Percentiles rank a stretch among this genome's conserved stretches.
These are phyloP conservation scores for Formica exsecta DNA, from an alignment of 1,140 invertebrate species.

Conservation along the genomic window DNA sequence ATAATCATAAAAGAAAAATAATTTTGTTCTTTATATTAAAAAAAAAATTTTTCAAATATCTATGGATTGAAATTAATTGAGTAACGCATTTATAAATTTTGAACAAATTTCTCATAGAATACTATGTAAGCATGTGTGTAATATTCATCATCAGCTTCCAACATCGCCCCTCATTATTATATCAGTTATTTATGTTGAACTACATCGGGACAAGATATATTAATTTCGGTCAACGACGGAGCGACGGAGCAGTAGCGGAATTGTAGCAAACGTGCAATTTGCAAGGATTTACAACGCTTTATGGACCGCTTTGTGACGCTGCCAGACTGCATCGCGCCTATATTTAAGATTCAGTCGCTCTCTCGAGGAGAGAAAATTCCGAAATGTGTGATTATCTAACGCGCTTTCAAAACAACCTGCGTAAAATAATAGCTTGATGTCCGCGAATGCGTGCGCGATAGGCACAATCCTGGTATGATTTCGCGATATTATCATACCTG, in stretches of 20 bases:
- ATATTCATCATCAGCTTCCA: slow-evolving; percentile 10
- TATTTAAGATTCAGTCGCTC: slow-evolving; percentile 12
- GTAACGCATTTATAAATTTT: background rate
- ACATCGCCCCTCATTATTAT: background rate
- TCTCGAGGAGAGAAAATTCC: background rate
- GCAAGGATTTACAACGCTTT: slow-evolving; percentile 22
- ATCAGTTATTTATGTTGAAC: slow-evolving; percentile 19
- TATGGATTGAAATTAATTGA: background rate
- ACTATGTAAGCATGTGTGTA: background rate
- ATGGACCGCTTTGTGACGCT: background rate
- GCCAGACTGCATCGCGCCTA: slow-evolving; percentile 27
- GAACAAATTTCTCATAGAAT: background rate
- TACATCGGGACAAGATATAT: slow-evolving; percentile 7
- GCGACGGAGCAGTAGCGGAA: slow-evolving; percentile 13
- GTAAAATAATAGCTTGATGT: slow-evolving; percentile 29
- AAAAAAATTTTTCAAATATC: no score
- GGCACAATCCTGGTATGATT: slow-evolving; percentile 40
- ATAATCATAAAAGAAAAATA: background rate
- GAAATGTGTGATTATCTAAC: slow-evolving; percentile 26
- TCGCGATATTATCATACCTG: slow-evolving; percentile 63
- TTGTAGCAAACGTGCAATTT: slow-evolving; percentile 5
- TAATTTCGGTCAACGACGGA: slow-evolving; percentile 28
- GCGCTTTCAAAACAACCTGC: slow-evolving; percentile 32
- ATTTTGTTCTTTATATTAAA: background rate
- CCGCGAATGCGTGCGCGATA: slow-evolving; percentile 34